These are phyloP conservation scores for Luidia sarsii DNA, from an alignment of 53 echinoderm and acorn worm genomes.

Conservation along the genomic window DNA sequence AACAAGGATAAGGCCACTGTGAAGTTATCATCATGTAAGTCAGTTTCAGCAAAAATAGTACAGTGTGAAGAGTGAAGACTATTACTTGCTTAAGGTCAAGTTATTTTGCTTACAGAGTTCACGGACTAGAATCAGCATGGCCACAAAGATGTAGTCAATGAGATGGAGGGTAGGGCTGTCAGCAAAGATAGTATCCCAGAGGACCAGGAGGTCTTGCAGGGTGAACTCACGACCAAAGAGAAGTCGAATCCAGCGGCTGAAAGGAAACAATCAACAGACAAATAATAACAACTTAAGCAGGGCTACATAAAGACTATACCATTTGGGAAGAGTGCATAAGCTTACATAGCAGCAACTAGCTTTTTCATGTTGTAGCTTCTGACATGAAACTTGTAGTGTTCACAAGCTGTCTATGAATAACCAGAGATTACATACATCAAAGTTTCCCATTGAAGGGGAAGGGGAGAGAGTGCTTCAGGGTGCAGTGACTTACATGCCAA, in stretches of 20 bases:
- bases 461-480: no score
- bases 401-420: no score
- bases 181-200: slow-evolving; percentile 99
- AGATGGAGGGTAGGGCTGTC: slow-evolving; percentile 82
- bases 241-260: slow-evolving; percentile 84
- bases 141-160: slow-evolving; percentile 96
- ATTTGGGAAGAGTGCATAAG: no score
- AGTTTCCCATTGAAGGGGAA: no score
- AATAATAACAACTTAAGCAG: background rate
- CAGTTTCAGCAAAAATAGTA: no score
- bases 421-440: no score
- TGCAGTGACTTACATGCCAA: slow-evolving; percentile 99
- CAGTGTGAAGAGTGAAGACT: no score
- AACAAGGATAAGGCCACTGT: no score
- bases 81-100: no score
- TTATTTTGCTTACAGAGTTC: slow-evolving; percentile 97
- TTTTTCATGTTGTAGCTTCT: no score
- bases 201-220: slow-evolving; percentile 89
- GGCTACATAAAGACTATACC: background rate
- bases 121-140: slow-evolving; percentile 92
- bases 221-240: slow-evolving; percentile 94
- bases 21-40: no score
- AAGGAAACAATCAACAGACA: background rate
- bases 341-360: background rate
- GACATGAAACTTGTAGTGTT: no score